Percentiles rank a stretch among this genome's conserved stretches.
phyloP scores from a whole-genome alignment of 1,140 invertebrate genomes.

The Gonatopus flavifemur region DNA sequence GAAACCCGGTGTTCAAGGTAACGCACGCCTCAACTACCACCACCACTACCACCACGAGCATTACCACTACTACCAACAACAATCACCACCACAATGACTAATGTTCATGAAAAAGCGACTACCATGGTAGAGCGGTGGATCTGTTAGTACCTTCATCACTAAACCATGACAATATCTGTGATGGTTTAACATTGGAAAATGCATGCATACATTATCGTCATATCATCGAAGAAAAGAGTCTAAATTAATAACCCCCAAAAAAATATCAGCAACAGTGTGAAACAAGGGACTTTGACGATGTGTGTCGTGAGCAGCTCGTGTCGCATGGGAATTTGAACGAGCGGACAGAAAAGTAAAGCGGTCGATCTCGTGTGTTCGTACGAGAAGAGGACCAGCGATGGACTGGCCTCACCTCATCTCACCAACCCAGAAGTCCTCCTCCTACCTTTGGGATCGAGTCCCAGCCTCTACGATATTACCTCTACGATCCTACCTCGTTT shows the following conservation, averaged over 20 bases:
- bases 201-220: too few species aligned
- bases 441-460: constrained; percentile 55
- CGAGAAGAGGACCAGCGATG: constrained; percentile 56
- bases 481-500: constrained; percentile 47
- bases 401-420: constrained; percentile 45
- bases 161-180: too few species aligned
- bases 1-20: constrained; percentile 32
- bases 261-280: too few species aligned
- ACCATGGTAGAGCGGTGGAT: background rate
- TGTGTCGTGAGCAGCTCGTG: constrained; percentile 10
- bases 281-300: constrained; percentile 33
- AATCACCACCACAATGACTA: background rate
- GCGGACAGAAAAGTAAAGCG: constrained; percentile 43
- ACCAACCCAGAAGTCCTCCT: constrained; percentile 43
- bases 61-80: constrained; percentile 13
- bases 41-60: constrained; percentile 7
- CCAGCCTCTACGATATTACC: constrained; percentile 54
- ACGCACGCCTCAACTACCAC: constrained; percentile 19
- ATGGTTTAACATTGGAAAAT: too few species aligned
- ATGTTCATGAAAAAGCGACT: too few species aligned
- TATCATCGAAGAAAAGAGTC: too few species aligned
- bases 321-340: constrained; percentile 50
- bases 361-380: constrained; percentile 44
- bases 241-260: too few species aligned
- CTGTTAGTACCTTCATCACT: too few species aligned